These are phyloP conservation scores for Catagonus wagneri DNA, from an alignment of 2,113 vertebrate species.

Conservation along the genomic window DNA sequence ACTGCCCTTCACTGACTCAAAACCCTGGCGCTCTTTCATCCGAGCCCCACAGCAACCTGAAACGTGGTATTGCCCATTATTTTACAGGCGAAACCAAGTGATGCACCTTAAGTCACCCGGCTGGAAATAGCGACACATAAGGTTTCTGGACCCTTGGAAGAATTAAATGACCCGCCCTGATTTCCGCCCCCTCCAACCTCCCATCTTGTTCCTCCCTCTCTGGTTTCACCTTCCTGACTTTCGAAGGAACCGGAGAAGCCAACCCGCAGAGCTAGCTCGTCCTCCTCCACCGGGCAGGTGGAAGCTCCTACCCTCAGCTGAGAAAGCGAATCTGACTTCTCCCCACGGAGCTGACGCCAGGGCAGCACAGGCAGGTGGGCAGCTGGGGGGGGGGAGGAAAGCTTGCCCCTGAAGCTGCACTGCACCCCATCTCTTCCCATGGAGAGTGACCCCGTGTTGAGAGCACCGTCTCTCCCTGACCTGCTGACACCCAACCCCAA, in stretches of 20 bases:
- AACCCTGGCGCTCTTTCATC: no score
- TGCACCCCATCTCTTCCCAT: background rate
- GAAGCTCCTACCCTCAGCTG: background rate
- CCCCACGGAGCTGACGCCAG: background rate
- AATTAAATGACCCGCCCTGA: background rate
- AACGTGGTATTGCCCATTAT: background rate
- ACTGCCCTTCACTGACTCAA: background rate
- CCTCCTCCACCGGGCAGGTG: background rate
- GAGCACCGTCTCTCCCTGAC: background rate
- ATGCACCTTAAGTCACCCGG: rapidly evolving
- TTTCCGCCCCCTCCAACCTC: background rate
- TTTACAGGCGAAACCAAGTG: background rate
- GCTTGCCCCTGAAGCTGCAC: background rate
- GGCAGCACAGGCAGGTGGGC: background rate
- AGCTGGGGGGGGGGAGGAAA: rapidly evolving
- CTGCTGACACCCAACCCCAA: background rate
- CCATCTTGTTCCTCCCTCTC: background rate
- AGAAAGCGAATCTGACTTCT: background rate
- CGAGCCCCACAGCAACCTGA: background rate
- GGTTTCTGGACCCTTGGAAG: background rate
- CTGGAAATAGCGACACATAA: background rate
- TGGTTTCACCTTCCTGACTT: background rate
- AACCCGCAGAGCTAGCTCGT: background rate
- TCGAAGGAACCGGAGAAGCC: background rate
- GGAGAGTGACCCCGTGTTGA: rapidly evolving